These are phyloP conservation scores for Bradypus variegatus DNA, from an alignment of 2,797 vertebrate species.

Conservation along the genomic window DNA sequence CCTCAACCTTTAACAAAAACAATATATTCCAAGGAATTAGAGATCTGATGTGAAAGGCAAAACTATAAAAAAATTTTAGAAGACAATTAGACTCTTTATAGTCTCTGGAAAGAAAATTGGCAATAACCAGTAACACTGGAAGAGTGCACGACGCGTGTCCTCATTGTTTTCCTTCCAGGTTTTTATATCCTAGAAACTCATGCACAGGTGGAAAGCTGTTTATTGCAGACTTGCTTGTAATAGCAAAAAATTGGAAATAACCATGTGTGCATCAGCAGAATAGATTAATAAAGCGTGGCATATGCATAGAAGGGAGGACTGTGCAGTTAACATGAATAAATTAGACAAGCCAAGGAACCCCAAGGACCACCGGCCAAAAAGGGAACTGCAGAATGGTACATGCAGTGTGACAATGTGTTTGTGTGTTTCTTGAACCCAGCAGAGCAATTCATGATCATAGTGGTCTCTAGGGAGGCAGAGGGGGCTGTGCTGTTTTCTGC, in stretches of 20 bases:
- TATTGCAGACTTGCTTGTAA: background rate
- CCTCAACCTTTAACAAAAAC: background rate
- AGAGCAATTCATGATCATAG: background rate
- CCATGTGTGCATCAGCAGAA: background rate
- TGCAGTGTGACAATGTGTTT: fast-evolving
- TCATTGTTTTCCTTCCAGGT: background rate
- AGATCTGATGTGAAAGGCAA: background rate
- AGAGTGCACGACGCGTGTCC: fast-evolving
- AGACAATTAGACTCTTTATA: no score
- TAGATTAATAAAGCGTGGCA: background rate
- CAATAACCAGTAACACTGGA: background rate
- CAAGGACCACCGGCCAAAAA: background rate
- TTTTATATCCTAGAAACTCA: background rate
- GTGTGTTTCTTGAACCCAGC: background rate
- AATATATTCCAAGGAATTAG: background rate
- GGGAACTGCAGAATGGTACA: background rate
- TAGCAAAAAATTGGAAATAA: background rate
- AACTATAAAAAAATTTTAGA: background rate
- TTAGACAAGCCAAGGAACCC: background rate
- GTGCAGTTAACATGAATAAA: background rate
- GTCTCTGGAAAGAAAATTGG: background rate
- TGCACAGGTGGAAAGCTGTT: background rate
- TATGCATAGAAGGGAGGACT: fast-evolving
- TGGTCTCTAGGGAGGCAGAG: background rate
- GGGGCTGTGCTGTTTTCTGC: no score